A percentile compares a stretch with the other conserved stretches of the same genome.
Evolutionary conservation across 2,113 vertebrate genomes (phyloP).

Genomic region (Emydocephalus ijimae): DNA sequence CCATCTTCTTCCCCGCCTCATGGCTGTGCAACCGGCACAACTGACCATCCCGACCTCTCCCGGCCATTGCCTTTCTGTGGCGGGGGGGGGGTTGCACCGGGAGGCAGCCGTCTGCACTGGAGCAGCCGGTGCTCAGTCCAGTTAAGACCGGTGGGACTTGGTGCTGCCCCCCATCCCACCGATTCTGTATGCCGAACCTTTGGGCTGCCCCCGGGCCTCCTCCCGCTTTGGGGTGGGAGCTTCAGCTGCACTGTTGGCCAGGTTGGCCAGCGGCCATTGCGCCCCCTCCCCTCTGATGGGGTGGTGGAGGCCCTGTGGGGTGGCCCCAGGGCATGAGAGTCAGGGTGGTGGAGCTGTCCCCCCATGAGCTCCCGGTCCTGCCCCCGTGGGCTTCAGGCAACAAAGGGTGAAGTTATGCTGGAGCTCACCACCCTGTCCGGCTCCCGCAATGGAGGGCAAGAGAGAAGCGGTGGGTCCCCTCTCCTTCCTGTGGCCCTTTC

Average conservation of each 20-base stretch:
- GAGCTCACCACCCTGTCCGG: no score
- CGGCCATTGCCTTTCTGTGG: not conserved
- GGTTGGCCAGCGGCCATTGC: not conserved
- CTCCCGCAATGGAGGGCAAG: no score
- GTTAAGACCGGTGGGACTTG: not conserved
- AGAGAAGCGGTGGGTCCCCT: not conserved
- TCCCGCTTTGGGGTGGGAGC: not conserved
- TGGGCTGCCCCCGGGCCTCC: no score
- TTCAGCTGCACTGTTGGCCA: not conserved
- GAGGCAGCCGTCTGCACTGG: no score
- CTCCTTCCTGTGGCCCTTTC: no score
- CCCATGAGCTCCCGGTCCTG: no score
- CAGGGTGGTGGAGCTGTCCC: not conserved
- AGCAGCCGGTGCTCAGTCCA: not conserved
- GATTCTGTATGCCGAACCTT: not conserved
- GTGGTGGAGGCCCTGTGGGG: no score
- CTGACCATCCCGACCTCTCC: not conserved
- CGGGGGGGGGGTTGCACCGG: not conserved
- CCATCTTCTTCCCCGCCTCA: not conserved
- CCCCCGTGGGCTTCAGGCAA: not conserved
- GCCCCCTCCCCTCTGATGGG: not conserved
- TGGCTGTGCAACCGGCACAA: not conserved
- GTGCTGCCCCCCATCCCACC: no score
- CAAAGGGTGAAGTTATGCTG: not conserved
- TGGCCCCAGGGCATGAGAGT: no score